These are phyloP conservation scores for Eutrigla gurnardus DNA, from an alignment of 2,797 vertebrate species.

Conservation along the genomic window DNA sequence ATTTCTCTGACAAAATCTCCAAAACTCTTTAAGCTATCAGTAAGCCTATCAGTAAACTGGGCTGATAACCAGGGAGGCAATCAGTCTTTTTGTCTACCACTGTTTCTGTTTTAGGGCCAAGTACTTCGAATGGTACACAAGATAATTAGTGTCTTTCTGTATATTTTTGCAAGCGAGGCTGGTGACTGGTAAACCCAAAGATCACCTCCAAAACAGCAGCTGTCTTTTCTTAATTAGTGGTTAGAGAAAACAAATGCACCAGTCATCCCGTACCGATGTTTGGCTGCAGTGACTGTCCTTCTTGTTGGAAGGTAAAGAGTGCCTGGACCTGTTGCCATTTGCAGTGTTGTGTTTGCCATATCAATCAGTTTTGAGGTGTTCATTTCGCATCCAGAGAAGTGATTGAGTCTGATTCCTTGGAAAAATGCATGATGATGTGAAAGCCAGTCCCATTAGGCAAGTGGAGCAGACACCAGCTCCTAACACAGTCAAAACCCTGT, in stretches of 20 bases:
- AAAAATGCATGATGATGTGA: constrained; percentile 23
- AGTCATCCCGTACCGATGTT: constrained; percentile 7
- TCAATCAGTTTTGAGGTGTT: constrained; percentile 18
- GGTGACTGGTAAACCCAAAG: constrained; percentile 18
- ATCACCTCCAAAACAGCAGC: constrained; percentile 24
- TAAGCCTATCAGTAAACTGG: constrained; percentile 29
- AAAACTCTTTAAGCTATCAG: constrained; percentile 44
- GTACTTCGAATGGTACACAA: constrained; percentile 1
- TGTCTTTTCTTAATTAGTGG: constrained; percentile 39
- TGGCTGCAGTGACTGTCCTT: constrained; percentile 26
- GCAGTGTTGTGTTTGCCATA: constrained; percentile 13
- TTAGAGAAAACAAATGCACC: constrained; percentile 20
- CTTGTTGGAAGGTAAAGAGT: constrained; percentile 17
- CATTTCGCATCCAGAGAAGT: constrained; percentile 17
- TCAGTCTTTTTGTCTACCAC: constrained; percentile 17
- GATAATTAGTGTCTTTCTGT: constrained; percentile 9
- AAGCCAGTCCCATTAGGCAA: constrained; percentile 22
- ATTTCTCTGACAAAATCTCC: constrained; percentile 48
- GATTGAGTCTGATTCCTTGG: constrained; percentile 17
- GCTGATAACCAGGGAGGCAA: constrained; percentile 25
- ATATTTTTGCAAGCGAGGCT: constrained; percentile 6
- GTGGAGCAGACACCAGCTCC: constrained; percentile 8
- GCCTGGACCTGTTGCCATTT: constrained; percentile 23
- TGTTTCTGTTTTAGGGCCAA: constrained; percentile 18
- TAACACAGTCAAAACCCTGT: constrained; percentile 23